Conservation (phyloP, 2,113 vertebrate species). For the Albula goreensis region DNA sequence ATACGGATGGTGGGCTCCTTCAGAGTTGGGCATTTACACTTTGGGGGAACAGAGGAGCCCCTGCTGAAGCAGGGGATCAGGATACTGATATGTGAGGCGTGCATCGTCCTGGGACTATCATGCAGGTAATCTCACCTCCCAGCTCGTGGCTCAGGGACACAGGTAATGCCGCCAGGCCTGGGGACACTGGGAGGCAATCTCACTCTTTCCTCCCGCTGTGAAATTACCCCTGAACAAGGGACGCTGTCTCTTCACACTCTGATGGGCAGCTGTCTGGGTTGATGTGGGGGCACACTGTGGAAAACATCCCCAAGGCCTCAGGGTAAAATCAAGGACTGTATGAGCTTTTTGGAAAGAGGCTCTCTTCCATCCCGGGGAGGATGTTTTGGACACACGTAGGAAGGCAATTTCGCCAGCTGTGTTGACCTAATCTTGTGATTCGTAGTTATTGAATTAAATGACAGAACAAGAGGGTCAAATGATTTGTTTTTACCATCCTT, state of each 20-base stretch:
- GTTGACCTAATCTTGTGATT: neutral
- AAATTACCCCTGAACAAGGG: neutral
- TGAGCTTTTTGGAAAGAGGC: neutral
- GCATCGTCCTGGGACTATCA: neutral
- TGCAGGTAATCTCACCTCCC: slow-evolving; percentile 24
- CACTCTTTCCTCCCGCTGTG: neutral
- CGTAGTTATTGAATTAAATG: neutral
- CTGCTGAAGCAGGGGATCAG: neutral
- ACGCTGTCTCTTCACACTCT: neutral
- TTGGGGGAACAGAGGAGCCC: neutral
- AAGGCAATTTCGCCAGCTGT: neutral
- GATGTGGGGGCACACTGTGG: neutral
- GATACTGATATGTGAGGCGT: neutral
- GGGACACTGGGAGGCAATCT: neutral
- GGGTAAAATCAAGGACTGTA: neutral
- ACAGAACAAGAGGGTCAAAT: neutral
- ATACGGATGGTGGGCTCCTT: neutral
- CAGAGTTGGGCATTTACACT: neutral
- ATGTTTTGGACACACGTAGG: neutral
- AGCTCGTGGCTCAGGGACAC: neutral
- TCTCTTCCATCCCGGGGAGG: neutral
- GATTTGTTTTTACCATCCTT: too few relatives aligned
- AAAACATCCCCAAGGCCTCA: neutral
- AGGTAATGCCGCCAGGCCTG: neutral
- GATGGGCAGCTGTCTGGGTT: neutral